phyloP scores from a whole-genome alignment of 2,113 vertebrate species.

The Scalopus aquaticus region DNA sequence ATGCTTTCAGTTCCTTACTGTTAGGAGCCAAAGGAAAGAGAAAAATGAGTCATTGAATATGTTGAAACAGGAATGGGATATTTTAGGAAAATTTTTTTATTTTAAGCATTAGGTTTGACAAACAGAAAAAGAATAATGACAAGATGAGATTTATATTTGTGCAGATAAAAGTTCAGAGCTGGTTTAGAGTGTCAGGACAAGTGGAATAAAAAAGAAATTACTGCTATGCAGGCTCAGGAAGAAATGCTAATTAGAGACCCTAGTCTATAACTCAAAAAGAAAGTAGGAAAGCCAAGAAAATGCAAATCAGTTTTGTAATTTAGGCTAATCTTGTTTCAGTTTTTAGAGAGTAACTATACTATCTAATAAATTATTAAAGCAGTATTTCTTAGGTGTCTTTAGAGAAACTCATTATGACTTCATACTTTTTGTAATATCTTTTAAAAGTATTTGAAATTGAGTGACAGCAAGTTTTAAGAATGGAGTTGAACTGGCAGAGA shows the following conservation, averaged over 20 bases:
- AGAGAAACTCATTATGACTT: background rate
- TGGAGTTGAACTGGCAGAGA: background rate
- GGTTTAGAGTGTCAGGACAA: background rate
- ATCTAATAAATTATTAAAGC: background rate
- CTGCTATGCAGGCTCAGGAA: background rate
- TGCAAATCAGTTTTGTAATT: background rate
- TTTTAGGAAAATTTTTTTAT: background rate
- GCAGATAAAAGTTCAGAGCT: conserved; percentile 21
- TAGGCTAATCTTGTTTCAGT: background rate
- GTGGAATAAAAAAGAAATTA: conserved; percentile 9
- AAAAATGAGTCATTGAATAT: background rate
- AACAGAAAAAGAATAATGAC: background rate
- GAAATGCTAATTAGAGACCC: background rate
- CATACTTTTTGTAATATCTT: background rate
- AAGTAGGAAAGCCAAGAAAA: background rate
- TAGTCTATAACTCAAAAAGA: conserved; percentile 10
- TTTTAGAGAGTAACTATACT: background rate
- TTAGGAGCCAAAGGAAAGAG: background rate
- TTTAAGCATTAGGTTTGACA: background rate
- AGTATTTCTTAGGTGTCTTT: background rate
- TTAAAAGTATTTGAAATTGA: background rate
- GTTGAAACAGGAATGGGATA: background rate
- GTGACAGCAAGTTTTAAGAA: background rate
- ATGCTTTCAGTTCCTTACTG: background rate
- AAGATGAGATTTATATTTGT: background rate